phyloP scores from a whole-genome alignment of 2,888 invertebrate species.

The Aspidiotus rigidus region DNA sequence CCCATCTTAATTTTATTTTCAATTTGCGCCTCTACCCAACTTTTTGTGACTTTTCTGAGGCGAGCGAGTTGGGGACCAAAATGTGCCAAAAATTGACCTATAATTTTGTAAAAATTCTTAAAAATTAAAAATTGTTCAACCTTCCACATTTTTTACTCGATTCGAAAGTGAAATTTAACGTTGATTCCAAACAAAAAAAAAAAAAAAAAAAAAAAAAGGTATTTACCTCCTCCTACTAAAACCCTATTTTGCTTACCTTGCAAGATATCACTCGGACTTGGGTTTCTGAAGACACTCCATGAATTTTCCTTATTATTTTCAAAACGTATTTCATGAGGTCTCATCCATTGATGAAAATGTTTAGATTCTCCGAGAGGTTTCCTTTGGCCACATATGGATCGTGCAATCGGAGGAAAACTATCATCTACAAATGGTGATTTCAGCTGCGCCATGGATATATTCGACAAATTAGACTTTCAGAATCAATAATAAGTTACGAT shows the following conservation, averaged over 20 bases:
- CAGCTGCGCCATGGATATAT: neutral
- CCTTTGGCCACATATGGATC: neutral
- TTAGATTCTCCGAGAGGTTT: neutral
- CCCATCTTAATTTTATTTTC: no score
- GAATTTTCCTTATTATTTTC: neutral
- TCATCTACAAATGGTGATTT: neutral
- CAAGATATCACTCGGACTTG: neutral
- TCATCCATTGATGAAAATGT: neutral
- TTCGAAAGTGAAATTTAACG: no score
- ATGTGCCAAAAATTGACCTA: no score
- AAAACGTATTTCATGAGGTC: neutral
- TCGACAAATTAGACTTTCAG: neutral
- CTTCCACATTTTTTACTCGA: no score
- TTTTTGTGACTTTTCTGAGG: no score
- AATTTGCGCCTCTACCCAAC: no score
- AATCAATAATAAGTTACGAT: neutral
- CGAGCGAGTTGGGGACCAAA: no score
- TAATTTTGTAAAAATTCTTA: no score
- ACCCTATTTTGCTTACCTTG: neutral
- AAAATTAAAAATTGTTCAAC: no score
- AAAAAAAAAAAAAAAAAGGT: no score
- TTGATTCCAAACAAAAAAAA: no score
- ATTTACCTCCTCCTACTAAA: no score
- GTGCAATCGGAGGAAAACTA: neutral
- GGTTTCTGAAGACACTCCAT: neutral